Base-by-base conservation (phyloP, 2,888 invertebrate species). In the Carterocephalus palaemon region DNA sequence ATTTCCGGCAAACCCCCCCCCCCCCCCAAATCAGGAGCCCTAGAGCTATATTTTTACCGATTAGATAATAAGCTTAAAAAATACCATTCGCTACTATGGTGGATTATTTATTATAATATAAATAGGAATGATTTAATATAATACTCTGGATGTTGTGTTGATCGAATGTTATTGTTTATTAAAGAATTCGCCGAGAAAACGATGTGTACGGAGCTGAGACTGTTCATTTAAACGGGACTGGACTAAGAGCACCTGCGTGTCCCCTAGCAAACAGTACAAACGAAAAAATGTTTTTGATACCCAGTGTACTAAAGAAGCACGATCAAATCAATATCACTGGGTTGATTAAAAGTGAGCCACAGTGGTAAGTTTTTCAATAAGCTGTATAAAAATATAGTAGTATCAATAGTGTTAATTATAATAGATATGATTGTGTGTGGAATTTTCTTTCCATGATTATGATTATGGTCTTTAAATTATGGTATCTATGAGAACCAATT, bases 271-370 rank as follows among this genome's bases (percentile, higher is more conserved):
- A 53, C 40, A 38, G 49, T 37, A 50, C 54, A 34, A 68, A 64
- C 57, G 70, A 71, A 61, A 73, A 60, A 24, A 77, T 78, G 72
- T 74, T 72, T 50, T 23, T 68, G 17, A 46, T 81, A 47, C 81
- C 81, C 33, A 71, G 59, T 48, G 51, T 48, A 52, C 59, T 79
- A 6, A 57, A 55, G 23, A 6, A 33, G 1, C 54, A 56, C 1
- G 74, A 78, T 45, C 46, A 9, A 29, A 62, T 80, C 17, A 54
- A 43, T 20, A 50, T 78, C 29, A 51, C 49, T 12, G 70, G 75
- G 7, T 42, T 31, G 24, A 46, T 64, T 33, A 58, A 20, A 34
- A 41, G 43, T 39, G 48, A 62, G 31, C 62, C 59, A 39, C 48
- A 56, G 47, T 53, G 51, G 76, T 77, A 57, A 36, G 62, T 66